A percentile compares a stretch with the other conserved stretches of the same genome.
Conservation (phyloP, 1,140 invertebrate species). For the Zaprionus taronus region DNA sequence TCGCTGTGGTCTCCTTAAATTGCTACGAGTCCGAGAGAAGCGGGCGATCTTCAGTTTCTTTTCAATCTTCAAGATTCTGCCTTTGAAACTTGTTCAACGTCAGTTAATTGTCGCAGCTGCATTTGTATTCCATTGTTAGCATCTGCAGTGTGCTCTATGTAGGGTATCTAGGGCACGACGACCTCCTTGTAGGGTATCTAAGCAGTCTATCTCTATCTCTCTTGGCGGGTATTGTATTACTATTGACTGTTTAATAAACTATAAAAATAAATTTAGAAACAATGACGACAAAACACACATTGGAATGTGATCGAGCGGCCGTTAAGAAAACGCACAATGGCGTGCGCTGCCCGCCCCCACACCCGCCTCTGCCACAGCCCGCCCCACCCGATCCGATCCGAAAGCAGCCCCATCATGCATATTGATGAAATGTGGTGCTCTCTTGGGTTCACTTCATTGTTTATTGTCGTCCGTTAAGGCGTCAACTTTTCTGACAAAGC, state of each 20-base stretch:
- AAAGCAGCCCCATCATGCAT: constrained; percentile 69
- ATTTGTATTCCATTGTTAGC: not conserved
- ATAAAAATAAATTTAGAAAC: constrained; percentile 83
- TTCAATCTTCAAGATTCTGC: not conserved
- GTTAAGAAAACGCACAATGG: constrained; percentile 67
- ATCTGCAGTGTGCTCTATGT: not conserved
- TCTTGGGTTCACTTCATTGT: constrained; percentile 51
- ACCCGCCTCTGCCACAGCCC: not conserved
- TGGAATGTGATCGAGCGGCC: constrained; percentile 71
- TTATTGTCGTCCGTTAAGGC: constrained; percentile 66
- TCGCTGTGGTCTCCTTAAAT: not conserved
- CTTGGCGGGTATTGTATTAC: constrained; percentile 49
- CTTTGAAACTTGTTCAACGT: too few species aligned
- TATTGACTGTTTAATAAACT: constrained; percentile 80
- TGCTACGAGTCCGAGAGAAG: not conserved
- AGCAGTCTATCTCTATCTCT: constrained; percentile 5
- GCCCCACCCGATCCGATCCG: not conserved
- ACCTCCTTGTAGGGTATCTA: too few species aligned
- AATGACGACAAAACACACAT: constrained; percentile 79
- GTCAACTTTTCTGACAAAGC: constrained; percentile 62
- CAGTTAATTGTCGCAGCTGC: too few species aligned
- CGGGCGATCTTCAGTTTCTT: not conserved
- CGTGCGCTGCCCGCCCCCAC: constrained; percentile 51
- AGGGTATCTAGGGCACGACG: not conserved
- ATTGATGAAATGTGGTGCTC: constrained; percentile 69